A percentile compares a stretch with the other conserved stretches of the same genome.
Conservation (phyloP, 2,888 invertebrate genomes). For the Caradrina kadenii region DNA sequence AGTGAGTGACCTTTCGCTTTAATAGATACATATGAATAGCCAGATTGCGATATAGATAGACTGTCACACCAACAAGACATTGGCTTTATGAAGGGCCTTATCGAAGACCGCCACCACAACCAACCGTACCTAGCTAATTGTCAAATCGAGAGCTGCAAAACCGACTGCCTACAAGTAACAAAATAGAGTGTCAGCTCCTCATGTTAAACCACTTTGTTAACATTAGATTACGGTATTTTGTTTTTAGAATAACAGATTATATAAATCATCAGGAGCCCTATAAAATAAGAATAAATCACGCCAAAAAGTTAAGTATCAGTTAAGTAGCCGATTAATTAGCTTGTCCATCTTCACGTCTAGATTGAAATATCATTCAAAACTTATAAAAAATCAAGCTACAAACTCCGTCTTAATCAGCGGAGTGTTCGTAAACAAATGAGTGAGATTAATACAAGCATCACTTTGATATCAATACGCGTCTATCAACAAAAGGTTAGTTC, state of each 20-base stretch:
- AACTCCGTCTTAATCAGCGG: conserved; percentile 38
- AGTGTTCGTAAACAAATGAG: conserved; percentile 31
- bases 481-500: conserved; percentile 70
- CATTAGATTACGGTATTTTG: background rate
- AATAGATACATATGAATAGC: no score
- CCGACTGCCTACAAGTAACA: no score
- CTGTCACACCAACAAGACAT: no score
- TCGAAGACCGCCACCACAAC: no score
- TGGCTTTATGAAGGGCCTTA: no score
- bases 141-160: no score
- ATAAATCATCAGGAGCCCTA: conserved; percentile 4
- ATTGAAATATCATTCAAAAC: conserved; percentile 37
- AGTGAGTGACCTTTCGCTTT: no score
- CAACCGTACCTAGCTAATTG: no score
- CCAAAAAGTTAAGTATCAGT: background rate
- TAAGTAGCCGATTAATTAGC: conserved; percentile 30
- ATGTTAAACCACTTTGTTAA: background rate
- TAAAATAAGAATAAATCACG: conserved; percentile 25
- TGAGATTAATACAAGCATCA: conserved; percentile 58
- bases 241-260: background rate
- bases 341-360: conserved; percentile 6
- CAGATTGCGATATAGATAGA: no score
- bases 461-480: conserved; percentile 64
- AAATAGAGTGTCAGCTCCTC: no score
- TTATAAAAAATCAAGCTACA: conserved; percentile 15